These are phyloP conservation scores for Xenops minutus DNA, from an alignment of 2,797 vertebrate species.

Conservation along the genomic window DNA sequence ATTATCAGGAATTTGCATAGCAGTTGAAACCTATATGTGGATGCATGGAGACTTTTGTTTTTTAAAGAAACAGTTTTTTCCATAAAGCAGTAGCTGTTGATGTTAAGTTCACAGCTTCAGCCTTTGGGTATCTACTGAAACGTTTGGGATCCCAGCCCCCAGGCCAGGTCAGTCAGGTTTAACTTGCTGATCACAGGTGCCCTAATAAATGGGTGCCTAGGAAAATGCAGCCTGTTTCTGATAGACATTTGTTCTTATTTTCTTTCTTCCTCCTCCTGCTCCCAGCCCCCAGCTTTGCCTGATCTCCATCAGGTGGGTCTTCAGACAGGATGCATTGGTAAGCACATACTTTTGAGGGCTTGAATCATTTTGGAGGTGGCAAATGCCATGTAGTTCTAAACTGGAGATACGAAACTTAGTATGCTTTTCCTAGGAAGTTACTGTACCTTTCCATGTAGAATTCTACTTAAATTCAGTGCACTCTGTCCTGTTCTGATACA, in stretches of 20 bases:
- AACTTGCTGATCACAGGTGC: background rate
- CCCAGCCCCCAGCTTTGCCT: background rate
- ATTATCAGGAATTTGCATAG: background rate
- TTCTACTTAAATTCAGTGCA: background rate
- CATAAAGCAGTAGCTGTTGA: background rate
- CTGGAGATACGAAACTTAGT: background rate
- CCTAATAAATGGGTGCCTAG: background rate
- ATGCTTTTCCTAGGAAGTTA: background rate
- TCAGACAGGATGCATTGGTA: background rate
- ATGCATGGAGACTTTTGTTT: background rate
- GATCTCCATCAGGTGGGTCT: background rate
- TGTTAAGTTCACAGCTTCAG: background rate
- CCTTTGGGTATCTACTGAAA: background rate
- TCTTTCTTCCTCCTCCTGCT: background rate
- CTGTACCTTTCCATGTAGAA: background rate
- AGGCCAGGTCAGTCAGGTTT: background rate
- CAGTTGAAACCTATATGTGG: background rate
- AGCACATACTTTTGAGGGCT: background rate
- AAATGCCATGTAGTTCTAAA: background rate
- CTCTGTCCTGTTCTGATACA: background rate
- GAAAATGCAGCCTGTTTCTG: background rate
- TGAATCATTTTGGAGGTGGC: background rate
- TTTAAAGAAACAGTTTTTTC: rapidly evolving
- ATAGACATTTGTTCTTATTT: background rate
- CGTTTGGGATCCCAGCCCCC: background rate